A percentile compares a stretch with the other conserved stretches of the same genome.
Conservation (phyloP, 2,888 invertebrate species). For the Xestia rhomboidea region DNA sequence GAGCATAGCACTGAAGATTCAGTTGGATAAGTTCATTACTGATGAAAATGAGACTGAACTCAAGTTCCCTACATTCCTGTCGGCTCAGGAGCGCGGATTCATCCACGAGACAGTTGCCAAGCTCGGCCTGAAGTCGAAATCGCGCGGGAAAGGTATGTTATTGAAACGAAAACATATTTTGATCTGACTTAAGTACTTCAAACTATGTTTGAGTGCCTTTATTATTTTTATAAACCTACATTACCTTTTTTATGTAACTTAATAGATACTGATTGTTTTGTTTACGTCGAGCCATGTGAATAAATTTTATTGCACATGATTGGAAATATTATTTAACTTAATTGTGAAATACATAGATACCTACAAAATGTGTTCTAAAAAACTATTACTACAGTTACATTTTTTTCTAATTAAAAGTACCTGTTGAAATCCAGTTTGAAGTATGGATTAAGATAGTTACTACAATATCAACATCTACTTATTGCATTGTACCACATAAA, state of each 20-base stretch:
- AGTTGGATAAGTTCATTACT: constrained; percentile 85
- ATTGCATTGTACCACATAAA: not conserved
- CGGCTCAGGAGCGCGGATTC: constrained; percentile 94
- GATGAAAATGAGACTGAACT: constrained; percentile 89
- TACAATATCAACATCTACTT: not conserved
- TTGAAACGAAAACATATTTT: constrained; percentile 39
- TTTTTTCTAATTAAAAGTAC: not conserved
- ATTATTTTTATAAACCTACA: not conserved
- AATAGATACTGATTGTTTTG: not conserved
- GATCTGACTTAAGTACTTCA: not conserved
- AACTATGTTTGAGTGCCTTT: not conserved
- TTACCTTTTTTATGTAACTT: not conserved
- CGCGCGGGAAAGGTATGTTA: constrained; percentile 93
- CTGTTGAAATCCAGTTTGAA: not conserved
- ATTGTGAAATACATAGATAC: constrained; percentile 36
- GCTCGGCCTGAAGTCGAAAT: constrained; percentile 94
- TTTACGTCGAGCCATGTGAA: not conserved
- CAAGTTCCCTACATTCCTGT: constrained; percentile 93
- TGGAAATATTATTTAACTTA: constrained; percentile 24
- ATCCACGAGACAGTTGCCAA: constrained; percentile 93
- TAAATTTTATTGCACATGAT: not conserved
- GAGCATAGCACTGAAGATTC: constrained; percentile 88
- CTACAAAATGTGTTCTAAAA: not conserved
- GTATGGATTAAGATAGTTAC: not conserved
- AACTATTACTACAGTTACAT: not conserved